Percentiles rank a stretch among this genome's conserved stretches.
These are phyloP conservation scores for Drosophila fungiperda DNA, from an alignment of 2,888 invertebrate species.

Conservation along the genomic window DNA sequence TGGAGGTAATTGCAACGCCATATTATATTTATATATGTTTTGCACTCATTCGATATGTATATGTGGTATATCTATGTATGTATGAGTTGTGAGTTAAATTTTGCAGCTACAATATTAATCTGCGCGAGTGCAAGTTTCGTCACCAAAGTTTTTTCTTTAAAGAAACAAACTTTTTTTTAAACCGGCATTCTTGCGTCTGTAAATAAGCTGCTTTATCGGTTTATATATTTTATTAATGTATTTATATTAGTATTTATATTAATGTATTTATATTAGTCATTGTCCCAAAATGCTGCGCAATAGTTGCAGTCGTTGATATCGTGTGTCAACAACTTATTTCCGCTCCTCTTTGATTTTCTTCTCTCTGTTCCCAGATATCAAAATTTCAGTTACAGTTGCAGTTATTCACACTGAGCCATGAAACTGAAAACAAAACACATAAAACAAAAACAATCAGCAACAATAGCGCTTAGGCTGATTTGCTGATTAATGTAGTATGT, in stretches of 20 bases:
- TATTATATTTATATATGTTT: background rate
- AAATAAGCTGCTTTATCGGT: constrained; percentile 10
- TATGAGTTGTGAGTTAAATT: constrained; percentile 2
- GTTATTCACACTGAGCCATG: constrained; percentile 17
- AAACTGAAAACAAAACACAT: constrained; percentile 2
- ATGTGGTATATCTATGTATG: background rate
- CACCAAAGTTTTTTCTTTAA: background rate
- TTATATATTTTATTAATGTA: constrained; percentile 7
- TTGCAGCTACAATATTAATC: constrained; percentile 9
- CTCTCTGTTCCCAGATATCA: background rate
- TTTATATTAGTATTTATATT: background rate
- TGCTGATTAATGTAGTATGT: constrained; percentile 27
- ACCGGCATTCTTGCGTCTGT: constrained; percentile 18
- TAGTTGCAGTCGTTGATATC: constrained; percentile 33
- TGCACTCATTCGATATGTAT: constrained; percentile 4
- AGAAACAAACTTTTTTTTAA: background rate
- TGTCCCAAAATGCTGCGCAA: constrained; percentile 48
- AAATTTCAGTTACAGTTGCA: constrained; percentile 32
- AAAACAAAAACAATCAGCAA: constrained; percentile 8
- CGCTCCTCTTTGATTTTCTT: background rate
- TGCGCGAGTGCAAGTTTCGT: constrained; percentile 1
- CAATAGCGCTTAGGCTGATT: constrained; percentile 25
- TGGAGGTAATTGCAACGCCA: constrained; percentile 86
- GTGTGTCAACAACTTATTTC: constrained; percentile 8
- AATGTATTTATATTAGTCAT: background rate